Conservation (phyloP, 2,888 invertebrate species). For the Brachylomia viminalis region DNA sequence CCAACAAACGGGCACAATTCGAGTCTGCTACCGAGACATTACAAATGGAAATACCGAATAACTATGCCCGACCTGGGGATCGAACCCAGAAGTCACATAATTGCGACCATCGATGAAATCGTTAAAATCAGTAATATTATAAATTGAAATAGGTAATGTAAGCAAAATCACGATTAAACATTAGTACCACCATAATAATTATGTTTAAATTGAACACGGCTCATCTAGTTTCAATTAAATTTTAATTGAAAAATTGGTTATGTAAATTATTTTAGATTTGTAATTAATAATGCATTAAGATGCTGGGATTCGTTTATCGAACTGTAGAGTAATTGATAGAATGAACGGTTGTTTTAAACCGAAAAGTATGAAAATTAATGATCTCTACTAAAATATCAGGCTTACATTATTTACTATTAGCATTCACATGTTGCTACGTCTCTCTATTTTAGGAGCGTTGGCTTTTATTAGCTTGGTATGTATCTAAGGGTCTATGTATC, state of each 20-base stretch:
- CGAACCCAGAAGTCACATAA: not conserved
- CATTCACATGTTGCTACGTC: no score
- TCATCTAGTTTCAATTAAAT: conserved; percentile 32
- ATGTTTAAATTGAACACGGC: conserved; percentile 14
- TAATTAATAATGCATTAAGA: conserved; percentile 19
- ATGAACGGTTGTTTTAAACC: not conserved
- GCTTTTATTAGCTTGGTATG: no score
- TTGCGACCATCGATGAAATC: not conserved
- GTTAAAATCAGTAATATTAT: not conserved
- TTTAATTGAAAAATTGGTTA: conserved; percentile 32
- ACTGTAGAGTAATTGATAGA: not conserved
- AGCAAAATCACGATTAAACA: not conserved
- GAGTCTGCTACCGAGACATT: no score
- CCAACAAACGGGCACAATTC: no score
- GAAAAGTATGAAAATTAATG: not conserved
- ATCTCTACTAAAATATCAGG: no score
- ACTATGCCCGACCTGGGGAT: not conserved
- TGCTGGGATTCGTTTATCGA: conserved; percentile 9
- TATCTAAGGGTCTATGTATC: no score
- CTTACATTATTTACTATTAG: no score
- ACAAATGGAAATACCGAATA: not conserved
- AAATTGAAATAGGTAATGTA: not conserved
- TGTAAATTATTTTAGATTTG: no score
- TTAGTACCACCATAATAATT: not conserved
- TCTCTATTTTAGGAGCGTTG: no score